phyloP scores from a whole-genome alignment of 92 coral and sea anemone species.

The Hydrozoanthus gracilis region DNA sequence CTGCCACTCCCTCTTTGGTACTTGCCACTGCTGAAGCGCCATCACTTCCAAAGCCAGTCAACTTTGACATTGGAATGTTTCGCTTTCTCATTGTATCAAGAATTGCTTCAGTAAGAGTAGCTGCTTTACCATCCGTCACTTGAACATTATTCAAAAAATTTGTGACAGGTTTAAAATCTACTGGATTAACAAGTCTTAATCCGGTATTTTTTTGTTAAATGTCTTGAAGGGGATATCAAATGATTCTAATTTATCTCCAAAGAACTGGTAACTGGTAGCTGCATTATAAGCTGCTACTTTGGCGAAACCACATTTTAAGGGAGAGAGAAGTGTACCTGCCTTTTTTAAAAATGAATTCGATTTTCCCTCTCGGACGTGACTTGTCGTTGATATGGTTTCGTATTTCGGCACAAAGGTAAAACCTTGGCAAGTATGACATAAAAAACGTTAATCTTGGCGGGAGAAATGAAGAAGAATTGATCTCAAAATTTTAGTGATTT shows the following conservation, averaged over 20 bases:
- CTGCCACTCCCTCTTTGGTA: conserved; percentile 48
- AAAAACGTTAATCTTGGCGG: not conserved
- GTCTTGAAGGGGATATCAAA: conserved; percentile 22
- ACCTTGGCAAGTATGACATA: not conserved
- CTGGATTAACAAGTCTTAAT: conserved; percentile 26
- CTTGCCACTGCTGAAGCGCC: conserved; percentile 49
- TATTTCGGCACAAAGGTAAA: conserved; percentile 25
- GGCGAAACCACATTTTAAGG: conserved; percentile 34
- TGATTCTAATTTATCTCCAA: conserved; percentile 27
- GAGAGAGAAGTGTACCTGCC: conserved; percentile 41
- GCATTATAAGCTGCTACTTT: conserved; percentile 35
- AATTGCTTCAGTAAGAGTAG: conserved; percentile 52
- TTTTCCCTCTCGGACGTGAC: not conserved
- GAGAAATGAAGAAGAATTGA: not conserved
- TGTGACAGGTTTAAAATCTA: conserved; percentile 40
- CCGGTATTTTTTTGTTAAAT: conserved; percentile 27
- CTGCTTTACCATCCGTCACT: conserved; percentile 42
- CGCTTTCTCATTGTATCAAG: conserved; percentile 24
- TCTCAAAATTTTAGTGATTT: not conserved
- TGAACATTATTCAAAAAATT: conserved; percentile 56
- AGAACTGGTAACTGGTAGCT: conserved; percentile 23
- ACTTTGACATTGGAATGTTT: conserved; percentile 31
- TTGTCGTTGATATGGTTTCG: not conserved
- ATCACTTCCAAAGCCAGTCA: conserved; percentile 60
- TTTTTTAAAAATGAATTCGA: not conserved